Conservation (phyloP, 2,113 vertebrate genomes). For the Phrynocephalus versicolor region DNA sequence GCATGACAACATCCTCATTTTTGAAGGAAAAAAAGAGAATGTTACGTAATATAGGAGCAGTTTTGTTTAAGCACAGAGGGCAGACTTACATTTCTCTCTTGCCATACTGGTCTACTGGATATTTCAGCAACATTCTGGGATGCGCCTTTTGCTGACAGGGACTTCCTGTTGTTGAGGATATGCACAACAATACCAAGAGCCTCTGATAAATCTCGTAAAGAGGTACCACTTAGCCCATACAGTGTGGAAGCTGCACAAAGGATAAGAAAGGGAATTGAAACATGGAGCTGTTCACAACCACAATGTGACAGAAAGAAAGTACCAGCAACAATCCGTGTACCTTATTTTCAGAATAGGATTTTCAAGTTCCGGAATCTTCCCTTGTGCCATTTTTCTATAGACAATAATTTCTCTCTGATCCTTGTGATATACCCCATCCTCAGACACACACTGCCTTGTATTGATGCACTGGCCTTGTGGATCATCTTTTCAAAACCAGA, state of each 20-base stretch:
- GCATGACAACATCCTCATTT: background rate
- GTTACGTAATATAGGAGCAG: background rate
- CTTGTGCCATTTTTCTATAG: background rate
- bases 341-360: too few species aligned
- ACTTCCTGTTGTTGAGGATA: constrained; percentile 5
- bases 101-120: constrained; percentile 10
- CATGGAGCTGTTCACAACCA: too few species aligned
- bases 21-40: background rate
- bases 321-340: too few species aligned
- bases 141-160: background rate
- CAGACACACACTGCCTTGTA: background rate
- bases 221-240: constrained; percentile 19
- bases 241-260: constrained; percentile 10
- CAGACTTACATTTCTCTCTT: constrained; percentile 23
- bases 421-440: background rate
- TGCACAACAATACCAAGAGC: constrained; percentile 25
- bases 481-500: background rate
- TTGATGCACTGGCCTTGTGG: background rate
- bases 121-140: constrained; percentile 17
- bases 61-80: background rate
- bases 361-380: background rate
- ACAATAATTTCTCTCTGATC: background rate
- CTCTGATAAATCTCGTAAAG: constrained; percentile 25
- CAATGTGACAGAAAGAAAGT: background rate
- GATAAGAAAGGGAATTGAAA: background rate